Percentiles rank a stretch among this genome's conserved stretches.
Evolutionary conservation across 2,113 vertebrate genomes (phyloP).

Genomic region (Malurus cyaneus): DNA sequence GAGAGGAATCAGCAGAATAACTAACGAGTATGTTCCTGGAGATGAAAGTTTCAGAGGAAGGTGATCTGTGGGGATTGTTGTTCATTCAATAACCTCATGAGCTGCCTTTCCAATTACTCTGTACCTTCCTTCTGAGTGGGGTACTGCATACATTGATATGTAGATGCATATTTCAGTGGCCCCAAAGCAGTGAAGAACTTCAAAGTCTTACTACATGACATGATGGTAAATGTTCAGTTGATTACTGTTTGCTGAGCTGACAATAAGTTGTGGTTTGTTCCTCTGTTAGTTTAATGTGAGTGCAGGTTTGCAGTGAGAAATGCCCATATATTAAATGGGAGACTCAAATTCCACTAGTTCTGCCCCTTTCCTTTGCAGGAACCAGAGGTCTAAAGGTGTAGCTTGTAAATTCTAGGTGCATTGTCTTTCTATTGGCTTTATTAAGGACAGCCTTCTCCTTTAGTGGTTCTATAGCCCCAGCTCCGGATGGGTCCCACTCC

Average conservation of each 20-base stretch:
- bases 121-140: not conserved
- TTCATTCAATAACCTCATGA: not conserved
- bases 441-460: not conserved
- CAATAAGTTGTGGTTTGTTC: not conserved
- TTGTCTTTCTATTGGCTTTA: not conserved
- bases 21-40: not conserved
- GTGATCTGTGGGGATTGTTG: not conserved
- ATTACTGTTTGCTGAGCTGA: not conserved
- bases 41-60: not conserved
- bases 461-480: not conserved
- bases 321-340: not conserved
- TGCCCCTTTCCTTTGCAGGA: not conserved
- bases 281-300: not conserved
- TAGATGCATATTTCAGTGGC: not conserved
- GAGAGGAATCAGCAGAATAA: constrained; percentile 35
- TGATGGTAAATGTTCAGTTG: not conserved
- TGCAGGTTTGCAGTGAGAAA: not conserved
- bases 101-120: not conserved
- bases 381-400: not conserved
- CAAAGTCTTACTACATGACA: not conserved
- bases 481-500: not conserved
- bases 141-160: not conserved
- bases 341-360: not conserved
- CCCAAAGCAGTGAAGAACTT: not conserved
- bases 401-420: not conserved